Conservation (phyloP, 2,888 invertebrate genomes). For the Lucinisca nassula region DNA sequence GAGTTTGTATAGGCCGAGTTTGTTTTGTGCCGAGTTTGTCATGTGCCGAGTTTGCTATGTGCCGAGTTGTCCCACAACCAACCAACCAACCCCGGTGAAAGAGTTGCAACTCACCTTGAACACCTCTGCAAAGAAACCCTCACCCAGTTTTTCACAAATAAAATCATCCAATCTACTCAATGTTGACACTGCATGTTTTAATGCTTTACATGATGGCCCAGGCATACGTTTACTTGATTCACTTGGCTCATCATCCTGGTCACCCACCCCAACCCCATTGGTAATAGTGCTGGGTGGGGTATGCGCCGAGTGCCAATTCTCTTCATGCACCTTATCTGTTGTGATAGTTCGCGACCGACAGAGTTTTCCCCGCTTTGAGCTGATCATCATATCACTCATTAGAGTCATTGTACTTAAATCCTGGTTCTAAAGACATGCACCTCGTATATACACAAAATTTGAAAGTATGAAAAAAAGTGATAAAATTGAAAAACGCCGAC, state of each 20-base stretch:
- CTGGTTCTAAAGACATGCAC: no score
- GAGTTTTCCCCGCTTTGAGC: slow-evolving; percentile 54
- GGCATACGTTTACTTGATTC: slow-evolving; percentile 9
- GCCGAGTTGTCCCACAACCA: no score
- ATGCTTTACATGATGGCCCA: slow-evolving; percentile 94
- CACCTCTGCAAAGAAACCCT: slow-evolving; percentile 99
- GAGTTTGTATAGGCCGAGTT: no score
- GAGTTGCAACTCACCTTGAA: slow-evolving; percentile 97
- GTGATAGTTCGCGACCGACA: slow-evolving; percentile 62
- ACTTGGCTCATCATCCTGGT: neutral
- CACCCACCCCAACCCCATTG: neutral
- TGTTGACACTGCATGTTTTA: slow-evolving; percentile 96
- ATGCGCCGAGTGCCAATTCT: slow-evolving; percentile 29
- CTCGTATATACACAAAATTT: no score
- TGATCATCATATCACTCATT: slow-evolving; percentile 62
- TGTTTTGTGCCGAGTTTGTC: no score
- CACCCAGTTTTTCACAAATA: slow-evolving; percentile 96
- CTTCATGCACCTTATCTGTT: slow-evolving; percentile 31
- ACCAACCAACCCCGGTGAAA: no score
- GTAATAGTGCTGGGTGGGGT: slow-evolving; percentile 30
- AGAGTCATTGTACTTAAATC: slow-evolving; percentile 57
- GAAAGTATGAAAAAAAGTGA: no score
- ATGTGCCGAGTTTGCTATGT: no score
- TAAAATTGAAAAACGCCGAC: neutral
- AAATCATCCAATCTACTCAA: slow-evolving; percentile 98